Evolutionary conservation across 2,888 invertebrate genomes (phyloP).

Genomic region (Gryllus longicercus): DNA sequence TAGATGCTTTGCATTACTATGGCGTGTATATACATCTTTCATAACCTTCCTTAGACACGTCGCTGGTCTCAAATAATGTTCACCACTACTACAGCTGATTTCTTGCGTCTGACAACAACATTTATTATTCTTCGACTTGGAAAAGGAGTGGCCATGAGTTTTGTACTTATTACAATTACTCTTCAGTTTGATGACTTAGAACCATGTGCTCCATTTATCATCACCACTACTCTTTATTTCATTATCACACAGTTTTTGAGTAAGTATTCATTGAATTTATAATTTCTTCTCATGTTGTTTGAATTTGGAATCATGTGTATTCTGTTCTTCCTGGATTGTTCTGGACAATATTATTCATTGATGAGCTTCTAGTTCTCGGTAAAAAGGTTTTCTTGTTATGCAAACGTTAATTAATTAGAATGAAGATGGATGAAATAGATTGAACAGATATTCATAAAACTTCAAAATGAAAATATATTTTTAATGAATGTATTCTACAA

Average conservation of each 20-base stretch:
- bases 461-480: too few species aligned
- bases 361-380: too few species aligned
- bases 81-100: slow-evolving; percentile 37
- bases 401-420: too few species aligned
- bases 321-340: too few species aligned
- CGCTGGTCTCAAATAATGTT: slow-evolving; percentile 39
- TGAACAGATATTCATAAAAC: too few species aligned
- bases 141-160: slow-evolving; percentile 39
- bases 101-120: slow-evolving; percentile 39
- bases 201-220: slow-evolving; percentile 37
- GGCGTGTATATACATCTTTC: background rate
- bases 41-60: slow-evolving; percentile 35
- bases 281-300: too few species aligned
- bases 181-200: slow-evolving; percentile 40
- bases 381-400: too few species aligned
- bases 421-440: too few species aligned
- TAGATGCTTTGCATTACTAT: background rate
- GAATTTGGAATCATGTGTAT: too few species aligned
- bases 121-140: slow-evolving; percentile 39
- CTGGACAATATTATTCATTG: too few species aligned
- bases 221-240: slow-evolving; percentile 38
- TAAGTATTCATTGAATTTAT: slow-evolving; percentile 24
- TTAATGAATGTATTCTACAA: too few species aligned
- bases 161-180: slow-evolving; percentile 39
- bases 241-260: slow-evolving; percentile 39